Conservation (phyloP, 2,888 invertebrate genomes). For the Chrysodeixis includens region DNA sequence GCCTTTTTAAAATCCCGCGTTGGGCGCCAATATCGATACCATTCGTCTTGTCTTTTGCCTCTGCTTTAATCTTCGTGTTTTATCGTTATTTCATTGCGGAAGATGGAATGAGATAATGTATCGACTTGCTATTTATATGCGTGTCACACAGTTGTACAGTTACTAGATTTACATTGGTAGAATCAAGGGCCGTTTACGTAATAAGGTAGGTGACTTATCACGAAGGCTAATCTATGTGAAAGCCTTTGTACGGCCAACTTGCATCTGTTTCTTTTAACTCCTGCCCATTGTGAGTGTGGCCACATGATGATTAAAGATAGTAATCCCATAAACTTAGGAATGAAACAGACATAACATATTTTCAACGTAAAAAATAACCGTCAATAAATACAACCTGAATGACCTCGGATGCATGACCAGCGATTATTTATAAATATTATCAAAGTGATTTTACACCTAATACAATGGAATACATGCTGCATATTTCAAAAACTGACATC, state of each 20-base stretch:
- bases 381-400: no score
- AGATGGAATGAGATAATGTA: slow-evolving; percentile 35
- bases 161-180: slow-evolving; percentile 30
- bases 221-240: slow-evolving; percentile 9
- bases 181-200: slow-evolving; percentile 24
- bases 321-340: no score
- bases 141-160: slow-evolving; percentile 29
- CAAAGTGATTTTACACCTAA: no score
- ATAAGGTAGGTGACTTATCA: slow-evolving; percentile 25
- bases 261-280: background rate
- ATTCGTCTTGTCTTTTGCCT: slow-evolving; percentile 47
- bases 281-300: no score
- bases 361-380: no score
- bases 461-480: no score
- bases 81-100: slow-evolving; percentile 37
- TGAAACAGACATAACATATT: no score
- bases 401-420: no score
- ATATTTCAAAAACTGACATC: no score
- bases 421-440: no score
- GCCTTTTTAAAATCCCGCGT: slow-evolving; percentile 60
- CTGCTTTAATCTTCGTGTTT: slow-evolving; percentile 43
- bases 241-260: background rate
- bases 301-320: no score
- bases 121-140: slow-evolving; percentile 24
- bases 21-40: slow-evolving; percentile 54